Percentiles rank a stretch among this genome's conserved stretches.
These are phyloP conservation scores for Drosophila malerkotliana DNA, from an alignment of 1,140 invertebrate genomes.

Conservation along the genomic window DNA sequence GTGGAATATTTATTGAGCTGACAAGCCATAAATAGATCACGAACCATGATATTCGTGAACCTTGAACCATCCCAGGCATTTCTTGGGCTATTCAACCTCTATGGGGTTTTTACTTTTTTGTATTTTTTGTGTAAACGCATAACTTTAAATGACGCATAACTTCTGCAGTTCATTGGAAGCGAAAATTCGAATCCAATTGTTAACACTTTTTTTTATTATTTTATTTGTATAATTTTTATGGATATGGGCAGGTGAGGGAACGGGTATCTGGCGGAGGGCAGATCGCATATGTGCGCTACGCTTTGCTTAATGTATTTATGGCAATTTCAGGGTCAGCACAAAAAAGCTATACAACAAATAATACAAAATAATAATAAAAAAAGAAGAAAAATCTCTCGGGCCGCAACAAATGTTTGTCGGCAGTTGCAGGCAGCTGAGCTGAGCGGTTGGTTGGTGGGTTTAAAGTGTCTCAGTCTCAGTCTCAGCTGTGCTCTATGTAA, in stretches of 20 bases:
- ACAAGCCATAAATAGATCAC: conserved; percentile 33
- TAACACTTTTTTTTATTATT: conserved; percentile 60
- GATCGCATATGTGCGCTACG: conserved; percentile 61
- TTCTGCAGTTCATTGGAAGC: conserved; percentile 64
- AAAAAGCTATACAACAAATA: conserved; percentile 23
- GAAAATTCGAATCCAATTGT: conserved; percentile 54
- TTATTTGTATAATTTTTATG: conserved; percentile 38
- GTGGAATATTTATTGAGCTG: conserved; percentile 28
- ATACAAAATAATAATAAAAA: background rate
- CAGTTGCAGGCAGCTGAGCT: conserved; percentile 39
- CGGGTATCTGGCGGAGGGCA: background rate
- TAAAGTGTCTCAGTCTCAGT: conserved; percentile 66
- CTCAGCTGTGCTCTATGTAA: conserved; percentile 68
- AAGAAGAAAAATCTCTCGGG: conserved; percentile 50
- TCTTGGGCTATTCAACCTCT: conserved; percentile 46
- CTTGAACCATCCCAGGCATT: conserved; percentile 43
- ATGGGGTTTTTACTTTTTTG: conserved; percentile 17
- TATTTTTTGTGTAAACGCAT: conserved; percentile 31
- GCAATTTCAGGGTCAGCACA: conserved; percentile 72
- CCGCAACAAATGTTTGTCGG: conserved; percentile 73
- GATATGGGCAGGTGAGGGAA: background rate
- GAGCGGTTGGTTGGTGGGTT: conserved; percentile 65
- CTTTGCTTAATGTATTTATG: conserved; percentile 80
- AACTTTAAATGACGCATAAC: conserved; percentile 54
- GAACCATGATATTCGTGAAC: conserved; percentile 17